Conservation (phyloP, 2,888 invertebrate genomes). For the Schrankia costaestrigalis region DNA sequence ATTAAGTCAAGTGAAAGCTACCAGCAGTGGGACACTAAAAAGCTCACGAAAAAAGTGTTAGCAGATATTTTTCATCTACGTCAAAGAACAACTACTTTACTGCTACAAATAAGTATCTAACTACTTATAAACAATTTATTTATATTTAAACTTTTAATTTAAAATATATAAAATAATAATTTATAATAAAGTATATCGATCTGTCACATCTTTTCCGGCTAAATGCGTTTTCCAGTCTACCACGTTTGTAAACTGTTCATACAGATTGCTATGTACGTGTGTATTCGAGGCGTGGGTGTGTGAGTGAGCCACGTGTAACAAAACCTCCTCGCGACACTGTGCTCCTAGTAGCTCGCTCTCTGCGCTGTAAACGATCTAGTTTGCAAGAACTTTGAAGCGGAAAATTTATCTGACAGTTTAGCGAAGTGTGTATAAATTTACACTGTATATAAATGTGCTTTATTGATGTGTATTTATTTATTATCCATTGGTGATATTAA, state of each 20-base stretch:
- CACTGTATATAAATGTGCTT: constrained; percentile 23
- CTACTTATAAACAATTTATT: too few species aligned
- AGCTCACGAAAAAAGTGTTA: too few species aligned
- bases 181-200: constrained; percentile 45
- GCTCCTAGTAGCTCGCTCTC: constrained; percentile 52
- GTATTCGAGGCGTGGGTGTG: constrained; percentile 13
- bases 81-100: too few species aligned
- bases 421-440: constrained; percentile 46
- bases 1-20: too few species aligned
- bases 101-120: too few species aligned
- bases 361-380: constrained; percentile 66
- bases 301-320: constrained; percentile 59
- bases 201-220: constrained; percentile 59
- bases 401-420: constrained; percentile 61
- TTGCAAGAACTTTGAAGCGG: constrained; percentile 61
- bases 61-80: too few species aligned
- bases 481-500: neutral
- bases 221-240: constrained; percentile 66
- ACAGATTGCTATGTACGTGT: constrained; percentile 23
- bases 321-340: constrained; percentile 40
- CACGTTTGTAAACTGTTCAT: constrained; percentile 46
- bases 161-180: constrained; percentile 8
- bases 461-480: constrained; percentile 13
- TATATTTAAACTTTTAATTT: too few species aligned
- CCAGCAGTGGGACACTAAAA: too few species aligned